Conservation (phyloP, 2,797 vertebrate genomes). For the Pagetopsis macropterus region DNA sequence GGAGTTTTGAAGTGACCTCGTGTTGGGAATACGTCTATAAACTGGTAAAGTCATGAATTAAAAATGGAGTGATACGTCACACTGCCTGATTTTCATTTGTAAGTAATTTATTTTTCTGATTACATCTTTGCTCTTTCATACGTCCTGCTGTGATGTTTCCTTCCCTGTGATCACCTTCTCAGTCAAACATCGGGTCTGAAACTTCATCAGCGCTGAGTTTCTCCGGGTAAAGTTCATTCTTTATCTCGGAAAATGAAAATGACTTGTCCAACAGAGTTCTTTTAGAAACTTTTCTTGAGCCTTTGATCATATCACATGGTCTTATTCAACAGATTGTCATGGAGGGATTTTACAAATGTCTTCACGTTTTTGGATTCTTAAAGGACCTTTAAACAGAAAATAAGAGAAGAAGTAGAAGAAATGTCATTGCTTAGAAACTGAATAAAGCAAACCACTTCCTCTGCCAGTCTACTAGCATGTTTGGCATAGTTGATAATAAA, state of each 20-base stretch:
- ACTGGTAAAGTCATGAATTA: constrained; percentile 30
- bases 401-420: no score
- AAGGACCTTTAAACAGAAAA: neutral
- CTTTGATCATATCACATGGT: neutral
- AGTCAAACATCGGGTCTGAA: neutral
- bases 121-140: constrained; percentile 8
- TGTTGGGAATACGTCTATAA: constrained; percentile 9
- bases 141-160: neutral
- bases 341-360: neutral
- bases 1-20: constrained; percentile 14
- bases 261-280: neutral
- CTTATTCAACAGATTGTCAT: constrained; percentile 1
- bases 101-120: constrained; percentile 26
- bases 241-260: neutral
- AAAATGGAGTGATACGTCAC: constrained; percentile 11
- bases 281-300: neutral
- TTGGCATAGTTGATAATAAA: neutral
- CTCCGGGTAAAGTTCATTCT: neutral
- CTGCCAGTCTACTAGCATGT: constrained; percentile 18
- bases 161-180: constrained; percentile 13
- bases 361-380: neutral
- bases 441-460: constrained; percentile 5
- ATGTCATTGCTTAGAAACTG: constrained; percentile 9
- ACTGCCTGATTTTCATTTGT: constrained; percentile 28
- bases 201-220: neutral